Conservation (phyloP, 2,888 invertebrate species). For the Agonopterix alstromeriana region DNA sequence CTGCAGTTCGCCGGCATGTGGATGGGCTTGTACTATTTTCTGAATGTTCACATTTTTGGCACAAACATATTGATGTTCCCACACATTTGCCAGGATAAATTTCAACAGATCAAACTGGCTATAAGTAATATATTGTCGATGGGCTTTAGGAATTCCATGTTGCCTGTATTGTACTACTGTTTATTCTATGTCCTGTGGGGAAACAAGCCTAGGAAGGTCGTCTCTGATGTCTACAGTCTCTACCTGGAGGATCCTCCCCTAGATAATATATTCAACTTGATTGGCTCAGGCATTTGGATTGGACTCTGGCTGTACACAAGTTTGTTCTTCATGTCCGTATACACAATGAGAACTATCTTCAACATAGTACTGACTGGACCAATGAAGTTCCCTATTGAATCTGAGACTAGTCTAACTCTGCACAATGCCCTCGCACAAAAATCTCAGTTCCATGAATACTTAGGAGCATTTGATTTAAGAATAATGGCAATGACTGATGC, state of each 20-base stretch:
- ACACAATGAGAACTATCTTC: conserved; percentile 82
- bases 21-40: conserved; percentile 78
- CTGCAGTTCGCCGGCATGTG: conserved; percentile 81
- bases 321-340: conserved; percentile 82
- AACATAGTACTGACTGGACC: conserved; percentile 84
- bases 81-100: conserved; percentile 82
- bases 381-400: conserved; percentile 79
- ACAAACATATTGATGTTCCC: conserved; percentile 79
- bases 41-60: conserved; percentile 74
- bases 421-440: conserved; percentile 78
- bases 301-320: conserved; percentile 83
- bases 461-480: conserved; percentile 86
- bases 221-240: conserved; percentile 72
- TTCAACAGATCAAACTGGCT: conserved; percentile 79
- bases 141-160: conserved; percentile 76
- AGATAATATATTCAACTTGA: conserved; percentile 61
- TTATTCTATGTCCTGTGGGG: conserved; percentile 80
- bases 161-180: conserved; percentile 79
- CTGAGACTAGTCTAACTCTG: conserved; percentile 68
- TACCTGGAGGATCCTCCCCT: conserved; percentile 71
- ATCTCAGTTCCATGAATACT: conserved; percentile 82
- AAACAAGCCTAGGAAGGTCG: conserved; percentile 60
- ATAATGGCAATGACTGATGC: conserved; percentile 80
- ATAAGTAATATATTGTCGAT: conserved; percentile 74
- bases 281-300: conserved; percentile 72